phyloP scores from a whole-genome alignment of 2,888 invertebrate species.

The Chironomus tentans region DNA sequence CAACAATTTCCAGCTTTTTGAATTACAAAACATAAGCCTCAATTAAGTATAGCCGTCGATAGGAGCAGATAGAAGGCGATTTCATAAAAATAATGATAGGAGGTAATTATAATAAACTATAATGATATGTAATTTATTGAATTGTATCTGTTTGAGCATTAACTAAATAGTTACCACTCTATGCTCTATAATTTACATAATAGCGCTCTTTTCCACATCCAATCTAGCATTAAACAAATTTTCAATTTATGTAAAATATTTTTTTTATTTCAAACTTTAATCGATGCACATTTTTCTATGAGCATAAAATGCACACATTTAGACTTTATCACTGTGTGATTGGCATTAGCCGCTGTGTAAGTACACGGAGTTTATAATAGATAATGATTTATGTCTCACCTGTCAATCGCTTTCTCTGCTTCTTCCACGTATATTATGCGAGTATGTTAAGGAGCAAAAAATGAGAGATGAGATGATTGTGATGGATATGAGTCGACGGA shows the following conservation, averaged over 20 bases:
- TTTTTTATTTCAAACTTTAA: background rate
- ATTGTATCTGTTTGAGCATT: background rate
- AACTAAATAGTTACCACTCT: background rate
- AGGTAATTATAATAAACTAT: background rate
- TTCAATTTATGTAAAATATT: background rate
- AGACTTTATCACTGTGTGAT: background rate
- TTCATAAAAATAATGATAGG: background rate
- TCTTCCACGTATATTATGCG: background rate
- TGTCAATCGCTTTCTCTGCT: slow-evolving; percentile 5
- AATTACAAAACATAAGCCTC: too few species aligned
- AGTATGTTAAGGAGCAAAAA: too few species aligned
- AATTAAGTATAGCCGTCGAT: too few species aligned
- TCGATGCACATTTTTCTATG: too few species aligned
- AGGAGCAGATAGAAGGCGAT: too few species aligned
- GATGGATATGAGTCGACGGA: background rate
- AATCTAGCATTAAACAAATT: background rate
- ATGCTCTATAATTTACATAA: background rate
- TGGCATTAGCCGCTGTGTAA: background rate
- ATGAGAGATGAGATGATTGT: too few species aligned
- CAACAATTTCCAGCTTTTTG: too few species aligned
- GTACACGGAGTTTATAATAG: background rate
- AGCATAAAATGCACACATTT: background rate
- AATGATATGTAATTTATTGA: slow-evolving; percentile 7
- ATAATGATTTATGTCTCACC: background rate
- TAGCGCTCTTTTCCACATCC: background rate